Base-by-base conservation (phyloP, 2,888 invertebrate species). In the Dynastes hyllus region DNA sequence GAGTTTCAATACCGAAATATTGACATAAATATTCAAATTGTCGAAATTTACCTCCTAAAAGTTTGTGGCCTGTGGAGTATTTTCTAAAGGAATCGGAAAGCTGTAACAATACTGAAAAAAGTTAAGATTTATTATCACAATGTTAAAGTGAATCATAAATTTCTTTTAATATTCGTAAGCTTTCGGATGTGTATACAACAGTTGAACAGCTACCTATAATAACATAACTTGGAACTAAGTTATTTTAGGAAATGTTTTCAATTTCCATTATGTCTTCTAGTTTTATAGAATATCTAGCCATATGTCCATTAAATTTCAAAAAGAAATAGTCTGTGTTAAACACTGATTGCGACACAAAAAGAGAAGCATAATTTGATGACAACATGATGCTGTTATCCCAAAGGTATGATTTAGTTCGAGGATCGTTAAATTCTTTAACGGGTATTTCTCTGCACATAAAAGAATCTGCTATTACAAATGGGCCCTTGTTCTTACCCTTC, bases 1-100 rank as follows among this genome's bases (percentile, higher is more conserved):
- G 22, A 55, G 61, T 75, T 37, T 75, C 69, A 51, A 69, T 45
- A 32, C 55, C 8, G 51, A 51, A 40, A 61, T 75, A 75, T 75
- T 75, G 73, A 75, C 71, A 75, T 75, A 75, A 75, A 75, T 75
- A 75, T 75, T 75, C 73, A 75, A 75, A 75, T 75, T 61, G 73
- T 75, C 73, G 45, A 61, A 75, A 75, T 75, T 75, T 50, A 75
- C 73, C 73, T 75, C 73, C 73, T 45, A 75, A 61, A 75, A 61
- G 40, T 75, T 75, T 75, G 73, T 61, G 73, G 73, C 61, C 29
- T 61, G 73, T 45, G 29, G 73, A 61, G 73, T 32, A 27, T 75
- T 61, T 75, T 75, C 45, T 61, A 37, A 61, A 75, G 61, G 45
- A 61, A 45, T 75, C n/a, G 11, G 16, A 27, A 16, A 51, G 22